phyloP scores from a whole-genome alignment of 2,797 vertebrate species.

The Ambastaia sidthimunki region DNA sequence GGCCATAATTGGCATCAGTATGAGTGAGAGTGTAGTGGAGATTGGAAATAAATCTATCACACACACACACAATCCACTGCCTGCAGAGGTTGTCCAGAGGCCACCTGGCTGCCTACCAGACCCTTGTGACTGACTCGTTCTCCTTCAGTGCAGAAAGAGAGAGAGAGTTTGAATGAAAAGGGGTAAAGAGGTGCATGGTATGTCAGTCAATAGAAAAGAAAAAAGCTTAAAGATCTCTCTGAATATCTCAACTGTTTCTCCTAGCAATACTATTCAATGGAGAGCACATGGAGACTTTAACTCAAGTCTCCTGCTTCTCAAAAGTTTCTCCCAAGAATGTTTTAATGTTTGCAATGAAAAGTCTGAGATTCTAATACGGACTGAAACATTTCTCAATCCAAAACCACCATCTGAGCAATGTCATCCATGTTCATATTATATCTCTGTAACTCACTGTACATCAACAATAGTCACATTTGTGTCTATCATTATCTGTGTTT shows the following conservation, averaged over 20 bases:
- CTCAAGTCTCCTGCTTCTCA: neutral
- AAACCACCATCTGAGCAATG: neutral
- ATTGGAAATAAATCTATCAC: conserved; percentile 9
- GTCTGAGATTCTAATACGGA: neutral
- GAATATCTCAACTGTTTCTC: neutral
- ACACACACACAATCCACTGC: conserved; percentile 12
- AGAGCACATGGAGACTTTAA: neutral
- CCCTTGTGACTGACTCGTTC: conserved; percentile 41
- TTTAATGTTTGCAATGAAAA: neutral
- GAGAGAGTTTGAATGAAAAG: neutral
- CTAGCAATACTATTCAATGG: neutral
- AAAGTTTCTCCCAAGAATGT: neutral
- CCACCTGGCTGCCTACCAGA: conserved; percentile 56
- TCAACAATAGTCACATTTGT: neutral
- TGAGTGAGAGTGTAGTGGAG: too few relatives aligned
- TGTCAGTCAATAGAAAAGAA: neutral
- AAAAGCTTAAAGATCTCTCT: neutral
- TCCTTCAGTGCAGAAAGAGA: conserved; percentile 17
- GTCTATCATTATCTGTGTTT: neutral
- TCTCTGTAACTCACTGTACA: neutral
- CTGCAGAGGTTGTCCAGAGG: conserved; percentile 49
- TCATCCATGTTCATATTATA: neutral
- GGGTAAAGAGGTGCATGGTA: neutral
- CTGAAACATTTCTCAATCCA: neutral
- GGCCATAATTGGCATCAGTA: too few relatives aligned